phyloP scores from a whole-genome alignment of 2,113 vertebrate species.

The Eolophus roseicapilla region DNA sequence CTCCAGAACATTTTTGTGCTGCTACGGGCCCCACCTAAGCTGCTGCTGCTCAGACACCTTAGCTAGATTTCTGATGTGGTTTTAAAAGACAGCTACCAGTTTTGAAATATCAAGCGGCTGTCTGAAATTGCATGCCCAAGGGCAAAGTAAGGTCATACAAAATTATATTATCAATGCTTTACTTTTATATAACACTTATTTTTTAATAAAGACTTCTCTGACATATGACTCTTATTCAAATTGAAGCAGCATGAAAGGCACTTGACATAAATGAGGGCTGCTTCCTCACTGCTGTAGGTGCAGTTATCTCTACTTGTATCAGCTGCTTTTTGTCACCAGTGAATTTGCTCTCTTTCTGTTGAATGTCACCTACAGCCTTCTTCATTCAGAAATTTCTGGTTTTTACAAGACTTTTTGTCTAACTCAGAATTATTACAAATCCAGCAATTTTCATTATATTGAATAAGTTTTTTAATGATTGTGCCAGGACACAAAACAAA shows the following conservation, averaged over 20 bases:
- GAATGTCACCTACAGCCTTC: not conserved
- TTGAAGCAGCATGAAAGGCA: not conserved
- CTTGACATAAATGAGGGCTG: not conserved
- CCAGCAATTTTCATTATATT: not conserved
- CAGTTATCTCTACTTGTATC: not conserved
- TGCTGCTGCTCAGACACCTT: not conserved
- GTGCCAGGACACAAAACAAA: not conserved
- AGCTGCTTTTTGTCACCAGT: not conserved
- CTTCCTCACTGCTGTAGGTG: not conserved
- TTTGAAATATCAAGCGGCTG: not conserved
- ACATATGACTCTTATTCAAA: not conserved
- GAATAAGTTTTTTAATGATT: not conserved
- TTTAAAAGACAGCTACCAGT: not conserved
- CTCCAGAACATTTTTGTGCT: not conserved
- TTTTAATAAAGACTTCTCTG: not conserved
- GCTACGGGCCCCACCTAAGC: accelerated
- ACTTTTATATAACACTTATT: not conserved
- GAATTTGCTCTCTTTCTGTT: not conserved
- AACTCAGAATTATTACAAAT: constrained; percentile 15
- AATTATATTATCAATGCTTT: not conserved
- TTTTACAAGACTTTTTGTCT: not conserved
- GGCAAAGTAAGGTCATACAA: not conserved
- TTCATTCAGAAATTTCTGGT: not conserved
- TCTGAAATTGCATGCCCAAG: not conserved
- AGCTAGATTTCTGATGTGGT: not conserved